phyloP scores from a whole-genome alignment of 2,888 invertebrate genomes.

The Andrena chrysosceles region DNA sequence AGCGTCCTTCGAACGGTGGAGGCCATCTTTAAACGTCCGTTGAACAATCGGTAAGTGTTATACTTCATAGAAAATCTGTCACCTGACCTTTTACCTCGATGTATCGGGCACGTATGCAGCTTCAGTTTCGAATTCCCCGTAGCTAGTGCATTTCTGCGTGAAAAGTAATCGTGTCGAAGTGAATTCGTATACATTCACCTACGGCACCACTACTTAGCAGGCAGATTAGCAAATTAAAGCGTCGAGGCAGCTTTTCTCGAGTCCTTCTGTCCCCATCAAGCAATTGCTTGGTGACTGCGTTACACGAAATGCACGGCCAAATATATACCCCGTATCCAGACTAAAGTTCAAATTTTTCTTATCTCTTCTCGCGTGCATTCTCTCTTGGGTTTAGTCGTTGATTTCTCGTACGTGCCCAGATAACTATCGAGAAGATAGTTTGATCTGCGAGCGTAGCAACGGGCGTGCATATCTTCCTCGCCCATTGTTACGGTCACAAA shows the following conservation, averaged over 20 bases:
- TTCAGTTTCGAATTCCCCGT: not conserved
- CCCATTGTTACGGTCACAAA: constrained; percentile 86
- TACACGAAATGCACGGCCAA: constrained; percentile 17
- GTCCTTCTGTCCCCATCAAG: constrained; percentile 16
- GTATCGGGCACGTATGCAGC: not conserved
- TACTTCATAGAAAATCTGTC: not conserved
- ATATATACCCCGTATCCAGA: constrained; percentile 48
- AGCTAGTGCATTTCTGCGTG: constrained; percentile 57
- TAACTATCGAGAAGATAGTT: constrained; percentile 65
- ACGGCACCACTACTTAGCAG: constrained; percentile 87
- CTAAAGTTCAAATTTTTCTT: constrained; percentile 60
- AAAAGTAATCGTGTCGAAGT: constrained; percentile 85
- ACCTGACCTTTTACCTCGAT: not conserved
- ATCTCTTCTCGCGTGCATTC: constrained; percentile 27
- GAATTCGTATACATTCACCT: constrained; percentile 84
- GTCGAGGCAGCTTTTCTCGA: constrained; percentile 32
- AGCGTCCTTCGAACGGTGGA: not conserved
- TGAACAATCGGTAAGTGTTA: constrained; percentile 1
- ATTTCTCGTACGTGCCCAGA: not conserved
- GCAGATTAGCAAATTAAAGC: constrained; percentile 62
- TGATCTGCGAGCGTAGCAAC: constrained; percentile 81
- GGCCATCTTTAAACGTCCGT: not conserved
- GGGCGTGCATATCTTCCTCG: constrained; percentile 79
- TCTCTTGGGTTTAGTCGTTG: not conserved
- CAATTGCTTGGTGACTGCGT: constrained; percentile 33